phyloP scores from a whole-genome alignment of 2,797 vertebrate species.

The Tragopan temminckii region DNA sequence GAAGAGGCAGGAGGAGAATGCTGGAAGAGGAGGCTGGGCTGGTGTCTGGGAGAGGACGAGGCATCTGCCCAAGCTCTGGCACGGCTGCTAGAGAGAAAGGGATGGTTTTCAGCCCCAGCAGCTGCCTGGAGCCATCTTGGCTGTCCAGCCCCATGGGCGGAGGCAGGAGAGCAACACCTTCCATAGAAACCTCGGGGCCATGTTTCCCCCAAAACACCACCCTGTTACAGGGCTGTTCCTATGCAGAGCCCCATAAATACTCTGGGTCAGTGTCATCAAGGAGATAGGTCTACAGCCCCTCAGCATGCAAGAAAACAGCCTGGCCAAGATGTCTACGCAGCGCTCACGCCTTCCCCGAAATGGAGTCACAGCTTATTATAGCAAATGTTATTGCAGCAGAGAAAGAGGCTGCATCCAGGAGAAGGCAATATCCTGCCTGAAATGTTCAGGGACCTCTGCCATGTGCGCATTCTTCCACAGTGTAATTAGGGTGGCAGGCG shows the following conservation, averaged over 20 bases:
- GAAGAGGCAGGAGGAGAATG: background rate
- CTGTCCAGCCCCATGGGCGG: background rate
- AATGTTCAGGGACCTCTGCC: constrained; percentile 56
- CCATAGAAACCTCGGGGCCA: accelerated
- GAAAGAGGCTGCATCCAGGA: constrained; percentile 21
- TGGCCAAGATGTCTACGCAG: background rate
- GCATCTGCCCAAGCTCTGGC: background rate
- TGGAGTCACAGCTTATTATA: background rate
- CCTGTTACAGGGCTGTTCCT: accelerated
- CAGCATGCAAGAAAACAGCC: background rate
- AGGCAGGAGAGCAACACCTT: background rate
- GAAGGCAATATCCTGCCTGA: constrained; percentile 43
- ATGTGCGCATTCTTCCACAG: constrained; percentile 27
- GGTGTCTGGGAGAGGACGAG: background rate
- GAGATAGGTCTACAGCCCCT: accelerated
- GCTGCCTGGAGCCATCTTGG: background rate
- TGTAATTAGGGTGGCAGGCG: constrained; percentile 41
- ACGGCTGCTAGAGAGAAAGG: background rate
- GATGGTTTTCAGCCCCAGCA: background rate
- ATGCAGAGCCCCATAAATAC: accelerated
- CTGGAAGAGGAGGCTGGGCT: background rate
- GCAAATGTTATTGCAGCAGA: constrained; percentile 15
- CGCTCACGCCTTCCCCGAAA: background rate
- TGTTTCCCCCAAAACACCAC: background rate
- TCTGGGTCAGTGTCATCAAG: accelerated